Conservation (phyloP, 2,888 invertebrate species). For the Tanypteryx hageni region DNA sequence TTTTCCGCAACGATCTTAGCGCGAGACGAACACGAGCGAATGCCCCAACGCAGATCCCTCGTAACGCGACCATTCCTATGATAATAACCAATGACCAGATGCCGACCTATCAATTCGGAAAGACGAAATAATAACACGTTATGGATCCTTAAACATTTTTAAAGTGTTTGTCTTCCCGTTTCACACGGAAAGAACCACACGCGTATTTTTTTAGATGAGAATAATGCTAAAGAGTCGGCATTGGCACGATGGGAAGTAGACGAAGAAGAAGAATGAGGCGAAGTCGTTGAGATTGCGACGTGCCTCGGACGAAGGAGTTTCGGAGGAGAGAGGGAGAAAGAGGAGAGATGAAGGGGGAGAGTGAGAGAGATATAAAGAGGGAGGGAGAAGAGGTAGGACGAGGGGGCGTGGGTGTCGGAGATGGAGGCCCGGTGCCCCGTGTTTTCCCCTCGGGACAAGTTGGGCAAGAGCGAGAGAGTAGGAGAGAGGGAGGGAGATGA, state of each 20-base stretch:
- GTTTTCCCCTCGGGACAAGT: constrained; percentile 19
- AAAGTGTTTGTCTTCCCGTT: too few species aligned
- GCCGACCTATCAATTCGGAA: too few species aligned
- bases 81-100: too few species aligned
- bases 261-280: not conserved
- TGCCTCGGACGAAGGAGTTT: not conserved
- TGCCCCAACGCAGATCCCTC: too few species aligned
- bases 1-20: too few species aligned
- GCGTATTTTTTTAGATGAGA: too few species aligned
- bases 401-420: not conserved
- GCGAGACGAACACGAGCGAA: too few species aligned
- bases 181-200: too few species aligned
- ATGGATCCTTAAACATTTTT: too few species aligned
- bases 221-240: too few species aligned
- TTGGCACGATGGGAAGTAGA: not conserved
- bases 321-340: not conserved
- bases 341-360: not conserved
- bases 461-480: not conserved
- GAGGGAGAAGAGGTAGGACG: not conserved
- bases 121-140: too few species aligned
- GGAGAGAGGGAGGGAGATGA: not conserved
- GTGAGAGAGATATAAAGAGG: not conserved
- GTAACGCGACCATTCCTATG: too few species aligned
- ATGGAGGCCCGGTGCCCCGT: not conserved
- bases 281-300: not conserved